Base-by-base conservation (phyloP, 1,140 invertebrate species). In the Scylla paramamosain region DNA sequence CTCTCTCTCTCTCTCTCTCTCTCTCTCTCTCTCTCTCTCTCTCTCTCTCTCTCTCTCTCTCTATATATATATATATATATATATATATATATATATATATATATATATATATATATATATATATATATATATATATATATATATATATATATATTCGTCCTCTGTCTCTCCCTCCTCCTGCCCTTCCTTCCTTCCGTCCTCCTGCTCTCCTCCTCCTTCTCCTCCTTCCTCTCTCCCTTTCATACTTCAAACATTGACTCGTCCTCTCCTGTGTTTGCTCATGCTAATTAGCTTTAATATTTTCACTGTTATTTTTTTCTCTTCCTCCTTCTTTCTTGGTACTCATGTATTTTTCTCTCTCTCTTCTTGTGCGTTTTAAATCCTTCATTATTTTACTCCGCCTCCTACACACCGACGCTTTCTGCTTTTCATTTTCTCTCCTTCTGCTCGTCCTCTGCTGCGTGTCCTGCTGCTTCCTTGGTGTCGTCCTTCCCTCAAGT, bases 211-310 rank as follows among this genome's bases (percentile, higher is more conserved):
- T 12, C 25, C 84, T 29, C 32, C 84, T 8, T 46, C 14, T 29
- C 12, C 14, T 39, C 32, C 29, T 3, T 46, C 14, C 84, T 46
- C 39, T 28, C 31, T 25, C 31, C 84, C 14, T 87, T 46, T 46
- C 39, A 32, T 87, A 32, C 84, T 25, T 87, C 84, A 77, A 77
- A 77, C 67, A 77, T n/a, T n/a, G 67, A 77, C n/a, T 77, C 67
- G 20, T n/a, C 67, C 6, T 77, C 67, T 77, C 20, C 12, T 77
- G 67, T 77, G 67, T 77, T 77, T 77, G 67, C 67, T n/a, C 67
- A n/a, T n/a, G 67, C 67, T 77, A 77, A 77, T 77, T 77, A 77
- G 67, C 67, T 77, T 77, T 77, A 25, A 77, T 77, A 77, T 77
- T 77, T 67, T 77, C 67, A 77, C 67, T 16, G 6, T 16, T 52